Evolutionary conservation across 2,797 vertebrate genomes (phyloP).

Genomic region (Catostomus latipinnis): DNA sequence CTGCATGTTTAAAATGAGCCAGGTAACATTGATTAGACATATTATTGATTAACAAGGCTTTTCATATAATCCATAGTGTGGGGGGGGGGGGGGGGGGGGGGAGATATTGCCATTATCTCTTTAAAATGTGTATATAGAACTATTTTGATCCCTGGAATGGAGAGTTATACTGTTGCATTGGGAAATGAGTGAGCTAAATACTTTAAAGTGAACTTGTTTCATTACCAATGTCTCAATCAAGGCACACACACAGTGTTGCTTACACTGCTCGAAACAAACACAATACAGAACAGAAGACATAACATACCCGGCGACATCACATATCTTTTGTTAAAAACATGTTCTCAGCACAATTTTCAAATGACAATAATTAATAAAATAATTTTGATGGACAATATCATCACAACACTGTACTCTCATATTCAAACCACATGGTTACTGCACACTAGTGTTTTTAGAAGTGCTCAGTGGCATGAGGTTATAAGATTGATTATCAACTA

Average conservation of each 20-base stretch:
- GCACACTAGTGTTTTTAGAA: constrained; percentile 74
- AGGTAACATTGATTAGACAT: not conserved
- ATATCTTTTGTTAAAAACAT: constrained; percentile 7
- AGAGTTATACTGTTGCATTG: constrained; percentile 47
- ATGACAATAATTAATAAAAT: constrained; percentile 77
- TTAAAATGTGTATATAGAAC: constrained; percentile 51
- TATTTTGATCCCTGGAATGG: constrained; percentile 63
- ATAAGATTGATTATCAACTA: constrained; percentile 36
- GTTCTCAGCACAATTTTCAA: constrained; percentile 11
- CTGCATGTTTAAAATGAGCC: not conserved
- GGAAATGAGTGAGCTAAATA: constrained; percentile 17
- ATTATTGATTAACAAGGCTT: not conserved
- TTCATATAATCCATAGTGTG: too few species aligned
- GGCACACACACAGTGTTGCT: constrained; percentile 81
- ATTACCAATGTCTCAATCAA: constrained; percentile 65
- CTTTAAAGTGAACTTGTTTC: constrained; percentile 52
- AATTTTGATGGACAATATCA: not conserved
- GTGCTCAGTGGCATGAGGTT: constrained; percentile 75
- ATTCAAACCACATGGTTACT: constrained; percentile 43
- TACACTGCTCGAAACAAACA: constrained; percentile 76
- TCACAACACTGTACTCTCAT: constrained; percentile 33
- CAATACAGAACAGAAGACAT: constrained; percentile 70
- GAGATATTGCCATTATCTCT: too few species aligned
- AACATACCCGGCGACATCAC: constrained; percentile 63
- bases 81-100: too few species aligned